Evolutionary conservation across 2,797 vertebrate species (phyloP), one percentile per base, ranked within the genome.

Genomic region (Oryzias dopingdopingensis): DNA sequence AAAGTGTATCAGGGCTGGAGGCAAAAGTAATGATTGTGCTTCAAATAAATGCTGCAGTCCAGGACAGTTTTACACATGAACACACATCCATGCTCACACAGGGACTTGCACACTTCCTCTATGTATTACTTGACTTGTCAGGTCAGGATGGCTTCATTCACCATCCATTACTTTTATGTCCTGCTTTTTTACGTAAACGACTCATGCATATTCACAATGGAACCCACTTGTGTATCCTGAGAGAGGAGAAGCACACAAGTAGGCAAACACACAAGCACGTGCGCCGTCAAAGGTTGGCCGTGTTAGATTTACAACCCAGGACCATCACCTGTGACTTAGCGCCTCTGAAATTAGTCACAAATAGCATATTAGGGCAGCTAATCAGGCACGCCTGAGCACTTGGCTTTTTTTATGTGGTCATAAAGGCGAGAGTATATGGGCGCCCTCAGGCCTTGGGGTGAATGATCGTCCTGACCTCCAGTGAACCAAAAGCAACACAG

Each of bases 311-410:
- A 97, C 90, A 88, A 87, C 82, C 58, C 67, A 76, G 88, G 93
- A 93, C 92, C 90, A 91, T 95, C 95, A 98, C 94, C 95, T 96
- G 95, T 92, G 93, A 95, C 93, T 94, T 94, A 93, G 92, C 88
- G 70, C 91, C 91, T 92, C 90, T 89, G 94, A 95, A 97, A 97
- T 96, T 96, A 96, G 94, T 94, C 94, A 96, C 94, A 96, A 98
- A 95, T 96, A 96, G 96, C 95, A 94, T 94, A 97, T 97, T 96
- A 97, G 94, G 78, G 89, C 86, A 92, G 90, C 94, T 96, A 95
- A 98, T 96, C 95, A 96, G 94, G 93, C 93, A 94, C 90, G 92
- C 92, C 93, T 95, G 92, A 94, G 92, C 90, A 93, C 93, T 94
- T 91, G 89, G 79, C 90, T 91, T 95, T 94, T 93, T 96, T 95